Evolutionary conservation across 2,888 invertebrate species (phyloP).

Genomic region (Cheilosia pagana): DNA sequence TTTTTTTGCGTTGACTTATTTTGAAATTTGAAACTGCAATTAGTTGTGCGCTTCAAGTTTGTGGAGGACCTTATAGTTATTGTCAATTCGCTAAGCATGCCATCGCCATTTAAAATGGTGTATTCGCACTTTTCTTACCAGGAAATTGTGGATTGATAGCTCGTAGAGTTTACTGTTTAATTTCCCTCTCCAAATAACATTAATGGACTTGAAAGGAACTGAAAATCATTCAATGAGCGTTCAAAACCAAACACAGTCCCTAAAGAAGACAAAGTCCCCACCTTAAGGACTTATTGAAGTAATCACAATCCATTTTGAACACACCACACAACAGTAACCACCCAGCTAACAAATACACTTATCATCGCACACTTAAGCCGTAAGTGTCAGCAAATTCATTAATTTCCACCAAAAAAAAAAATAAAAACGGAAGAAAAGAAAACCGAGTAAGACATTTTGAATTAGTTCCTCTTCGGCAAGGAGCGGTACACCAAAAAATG

Average conservation of each 20-base stretch:
- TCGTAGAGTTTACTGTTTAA: too few species aligned
- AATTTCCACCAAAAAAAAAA: constrained; percentile 31
- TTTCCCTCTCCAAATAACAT: too few species aligned
- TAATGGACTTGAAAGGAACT: too few species aligned
- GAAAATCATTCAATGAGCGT: too few species aligned
- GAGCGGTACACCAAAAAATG: constrained; percentile 26
- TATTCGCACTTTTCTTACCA: too few species aligned
- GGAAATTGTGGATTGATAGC: too few species aligned
- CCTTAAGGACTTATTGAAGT: neutral
- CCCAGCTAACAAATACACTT: constrained; percentile 38
- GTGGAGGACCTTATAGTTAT: too few species aligned
- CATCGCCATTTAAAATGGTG: too few species aligned
- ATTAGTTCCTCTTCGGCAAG: constrained; percentile 39
- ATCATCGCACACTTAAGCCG: constrained; percentile 37
- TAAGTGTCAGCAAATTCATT: constrained; percentile 65
- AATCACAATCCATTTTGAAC: neutral
- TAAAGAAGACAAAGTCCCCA: neutral
- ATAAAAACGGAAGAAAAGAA: neutral
- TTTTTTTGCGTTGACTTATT: too few species aligned
- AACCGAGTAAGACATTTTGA: constrained; percentile 42
- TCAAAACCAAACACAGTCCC: neutral
- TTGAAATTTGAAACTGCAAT: too few species aligned
- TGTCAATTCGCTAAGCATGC: too few species aligned
- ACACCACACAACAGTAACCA: constrained; percentile 1
- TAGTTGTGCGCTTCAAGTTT: too few species aligned